A percentile compares a stretch with the other conserved stretches of the same genome.
phyloP scores from a whole-genome alignment of 2,113 vertebrate species.

The Aepyceros melampus region DNA sequence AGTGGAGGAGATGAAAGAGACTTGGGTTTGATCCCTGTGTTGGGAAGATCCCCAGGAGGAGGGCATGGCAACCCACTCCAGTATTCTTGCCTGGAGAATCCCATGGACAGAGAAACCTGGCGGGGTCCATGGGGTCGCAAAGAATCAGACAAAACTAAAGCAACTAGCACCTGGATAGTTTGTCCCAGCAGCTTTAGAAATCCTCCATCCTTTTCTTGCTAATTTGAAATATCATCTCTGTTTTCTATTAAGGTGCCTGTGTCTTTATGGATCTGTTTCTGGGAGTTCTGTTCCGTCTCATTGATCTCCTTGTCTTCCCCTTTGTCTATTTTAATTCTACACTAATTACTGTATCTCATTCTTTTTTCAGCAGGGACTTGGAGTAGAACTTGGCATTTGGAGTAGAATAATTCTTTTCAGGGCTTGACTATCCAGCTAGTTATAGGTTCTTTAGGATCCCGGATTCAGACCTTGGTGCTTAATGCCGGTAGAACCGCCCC shows the following conservation, averaged over 20 bases:
- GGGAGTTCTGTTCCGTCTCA: background rate
- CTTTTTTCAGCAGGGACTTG: background rate
- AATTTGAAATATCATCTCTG: background rate
- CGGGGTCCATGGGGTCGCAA: background rate
- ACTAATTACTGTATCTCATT: background rate
- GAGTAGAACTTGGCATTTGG: background rate
- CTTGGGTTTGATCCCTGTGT: background rate
- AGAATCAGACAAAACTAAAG: background rate
- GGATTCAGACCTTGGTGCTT: background rate
- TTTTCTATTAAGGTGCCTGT: background rate
- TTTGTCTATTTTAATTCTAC: background rate
- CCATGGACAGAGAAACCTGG: background rate
- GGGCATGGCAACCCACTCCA: background rate
- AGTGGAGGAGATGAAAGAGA: background rate
- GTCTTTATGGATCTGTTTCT: constrained; percentile 2
- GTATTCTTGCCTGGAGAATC: background rate
- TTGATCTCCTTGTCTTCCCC: background rate
- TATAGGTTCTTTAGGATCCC: background rate
- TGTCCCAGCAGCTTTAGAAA: background rate
- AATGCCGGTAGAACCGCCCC: background rate
- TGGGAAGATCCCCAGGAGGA: background rate
- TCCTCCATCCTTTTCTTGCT: background rate
- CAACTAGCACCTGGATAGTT: background rate
- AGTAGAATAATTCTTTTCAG: background rate
- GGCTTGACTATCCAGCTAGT: background rate